phyloP scores from a whole-genome alignment of 2,113 vertebrate species.

The Dolichallabes microphthalmus region DNA sequence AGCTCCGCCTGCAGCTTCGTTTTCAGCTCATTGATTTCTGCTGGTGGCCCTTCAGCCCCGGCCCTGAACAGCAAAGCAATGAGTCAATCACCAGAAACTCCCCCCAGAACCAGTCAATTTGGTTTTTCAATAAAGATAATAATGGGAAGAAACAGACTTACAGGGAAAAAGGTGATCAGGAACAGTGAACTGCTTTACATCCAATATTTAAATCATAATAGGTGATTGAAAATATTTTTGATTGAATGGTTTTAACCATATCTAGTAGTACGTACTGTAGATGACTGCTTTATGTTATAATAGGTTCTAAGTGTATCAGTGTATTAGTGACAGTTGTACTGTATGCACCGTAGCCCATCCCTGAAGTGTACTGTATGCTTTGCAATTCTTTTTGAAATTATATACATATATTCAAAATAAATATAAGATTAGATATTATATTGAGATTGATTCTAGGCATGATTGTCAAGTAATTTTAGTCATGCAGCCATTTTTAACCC shows the following conservation, averaged over 20 bases:
- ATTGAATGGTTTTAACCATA: slow-evolving; percentile 14
- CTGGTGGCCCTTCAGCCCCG: slow-evolving; percentile 35
- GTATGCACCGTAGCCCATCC: not conserved
- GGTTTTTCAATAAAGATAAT: not conserved
- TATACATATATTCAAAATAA: not conserved
- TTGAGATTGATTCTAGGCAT: slow-evolving; percentile 14
- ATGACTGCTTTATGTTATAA: slow-evolving; percentile 26
- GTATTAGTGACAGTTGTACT: not conserved
- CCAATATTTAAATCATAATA: not conserved
- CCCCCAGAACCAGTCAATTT: not conserved
- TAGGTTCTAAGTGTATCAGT: slow-evolving; percentile 19
- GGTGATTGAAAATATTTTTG: not conserved
- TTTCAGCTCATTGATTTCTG: slow-evolving; percentile 73
- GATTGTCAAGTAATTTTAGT: not conserved
- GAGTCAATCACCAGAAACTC: not conserved
- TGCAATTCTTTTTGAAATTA: not conserved
- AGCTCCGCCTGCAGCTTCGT: slow-evolving; percentile 81
- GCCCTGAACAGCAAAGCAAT: slow-evolving; percentile 51
- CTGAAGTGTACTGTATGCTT: not conserved
- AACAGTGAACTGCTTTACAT: not conserved
- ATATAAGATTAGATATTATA: not conserved
- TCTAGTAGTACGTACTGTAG: slow-evolving; percentile 5
- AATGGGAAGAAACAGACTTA: not conserved
- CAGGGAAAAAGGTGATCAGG: not conserved
- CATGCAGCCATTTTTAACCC: not conserved